Evolutionary conservation across 2,113 vertebrate species (phyloP).

Genomic region (Indri indri): DNA sequence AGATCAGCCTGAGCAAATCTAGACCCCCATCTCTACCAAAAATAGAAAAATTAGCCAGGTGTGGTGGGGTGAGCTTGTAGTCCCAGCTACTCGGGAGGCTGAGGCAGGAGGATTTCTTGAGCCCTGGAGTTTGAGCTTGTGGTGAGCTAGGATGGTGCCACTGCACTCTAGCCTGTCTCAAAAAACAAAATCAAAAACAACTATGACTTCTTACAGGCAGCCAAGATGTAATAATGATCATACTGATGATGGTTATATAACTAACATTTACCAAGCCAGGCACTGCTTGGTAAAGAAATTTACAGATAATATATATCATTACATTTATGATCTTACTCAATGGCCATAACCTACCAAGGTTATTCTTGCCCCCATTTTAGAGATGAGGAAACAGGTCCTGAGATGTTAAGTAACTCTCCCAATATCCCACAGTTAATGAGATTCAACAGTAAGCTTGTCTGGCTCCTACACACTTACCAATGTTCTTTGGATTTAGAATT

Average conservation of each 20-base stretch:
- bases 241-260: background rate
- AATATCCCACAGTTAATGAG: background rate
- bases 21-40: no score
- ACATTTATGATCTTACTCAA: background rate
- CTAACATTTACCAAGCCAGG: background rate
- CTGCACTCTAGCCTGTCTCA: no score
- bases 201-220: background rate
- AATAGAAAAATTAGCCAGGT: no score
- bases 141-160: no score
- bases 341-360: background rate
- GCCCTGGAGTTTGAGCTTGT: no score
- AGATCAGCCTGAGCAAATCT: no score
- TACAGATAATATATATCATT: background rate
- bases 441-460: background rate
- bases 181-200: background rate
- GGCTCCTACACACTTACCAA: background rate
- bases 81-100: no score
- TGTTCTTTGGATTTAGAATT: background rate
- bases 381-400: background rate
- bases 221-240: background rate
- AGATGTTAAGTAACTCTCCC: background rate
- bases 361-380: background rate
- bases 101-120: no score
- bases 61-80: no score
- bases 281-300: background rate